Percentiles rank a stretch among this genome's conserved stretches.
phyloP scores from a whole-genome alignment of 2,113 vertebrate genomes.

The Trematocara nigrifrons region DNA sequence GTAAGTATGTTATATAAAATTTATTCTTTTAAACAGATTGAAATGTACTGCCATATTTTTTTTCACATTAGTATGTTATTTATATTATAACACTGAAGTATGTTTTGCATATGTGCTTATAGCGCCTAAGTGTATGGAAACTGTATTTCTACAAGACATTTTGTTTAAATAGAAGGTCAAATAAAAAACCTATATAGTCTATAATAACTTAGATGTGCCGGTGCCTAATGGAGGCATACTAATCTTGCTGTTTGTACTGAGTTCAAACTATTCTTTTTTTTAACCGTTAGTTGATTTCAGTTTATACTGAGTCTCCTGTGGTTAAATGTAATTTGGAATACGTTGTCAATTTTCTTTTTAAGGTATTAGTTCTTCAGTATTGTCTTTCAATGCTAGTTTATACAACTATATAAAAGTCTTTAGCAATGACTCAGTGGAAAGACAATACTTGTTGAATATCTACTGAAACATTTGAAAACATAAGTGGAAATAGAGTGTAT shows the following conservation, averaged over 20 bases:
- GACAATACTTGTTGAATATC: background rate
- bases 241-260: background rate
- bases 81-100: background rate
- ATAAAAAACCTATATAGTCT: background rate
- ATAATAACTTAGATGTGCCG: background rate
- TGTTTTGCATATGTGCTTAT: background rate
- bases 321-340: background rate
- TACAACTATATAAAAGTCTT: background rate
- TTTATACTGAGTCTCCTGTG: background rate
- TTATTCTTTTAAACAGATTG: background rate
- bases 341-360: background rate
- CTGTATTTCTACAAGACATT: background rate
- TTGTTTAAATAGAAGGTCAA: background rate
- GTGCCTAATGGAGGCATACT: background rate
- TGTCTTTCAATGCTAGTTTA: background rate
- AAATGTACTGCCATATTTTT: background rate
- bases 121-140: background rate
- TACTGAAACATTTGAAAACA: background rate
- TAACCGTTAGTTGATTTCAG: background rate
- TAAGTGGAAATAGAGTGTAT: background rate
- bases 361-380: background rate
- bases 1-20: background rate
- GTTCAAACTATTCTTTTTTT: background rate
- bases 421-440: background rate
- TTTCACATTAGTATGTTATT: background rate